A percentile compares a stretch with the other conserved stretches of the same genome.
Conservation (phyloP, 1,140 invertebrate species). For the Neotoxoptera formosana region DNA sequence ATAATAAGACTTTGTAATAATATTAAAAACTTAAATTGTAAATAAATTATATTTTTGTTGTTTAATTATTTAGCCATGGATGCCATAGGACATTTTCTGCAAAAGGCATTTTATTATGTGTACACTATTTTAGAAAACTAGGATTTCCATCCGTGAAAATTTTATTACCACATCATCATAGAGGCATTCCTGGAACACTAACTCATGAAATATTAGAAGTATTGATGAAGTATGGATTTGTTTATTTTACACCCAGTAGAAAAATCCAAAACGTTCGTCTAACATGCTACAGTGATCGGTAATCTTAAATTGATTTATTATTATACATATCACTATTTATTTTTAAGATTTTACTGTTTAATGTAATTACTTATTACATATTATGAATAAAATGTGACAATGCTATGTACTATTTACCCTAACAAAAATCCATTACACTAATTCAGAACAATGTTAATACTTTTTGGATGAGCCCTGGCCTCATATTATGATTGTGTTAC, state of each 20-base stretch:
- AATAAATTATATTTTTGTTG: background rate
- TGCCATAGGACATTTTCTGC: background rate
- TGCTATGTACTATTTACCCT: background rate
- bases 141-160: background rate
- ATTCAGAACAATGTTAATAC: background rate
- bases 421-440: background rate
- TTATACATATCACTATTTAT: background rate
- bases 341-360: background rate
- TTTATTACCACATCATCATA: background rate
- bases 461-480: background rate
- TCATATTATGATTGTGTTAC: background rate
- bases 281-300: slow-evolving; percentile 34
- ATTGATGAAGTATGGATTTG: background rate
- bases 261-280: background rate
- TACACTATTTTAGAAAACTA: background rate
- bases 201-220: too few relatives aligned
- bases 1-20: background rate
- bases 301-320: background rate
- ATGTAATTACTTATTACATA: background rate
- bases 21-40: background rate
- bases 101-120: background rate
- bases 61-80: background rate
- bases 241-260: slow-evolving; percentile 40
- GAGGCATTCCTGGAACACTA: background rate
- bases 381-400: background rate